Conservation (phyloP, 2,888 invertebrate species). For the Eupeodes latifasciatus region DNA sequence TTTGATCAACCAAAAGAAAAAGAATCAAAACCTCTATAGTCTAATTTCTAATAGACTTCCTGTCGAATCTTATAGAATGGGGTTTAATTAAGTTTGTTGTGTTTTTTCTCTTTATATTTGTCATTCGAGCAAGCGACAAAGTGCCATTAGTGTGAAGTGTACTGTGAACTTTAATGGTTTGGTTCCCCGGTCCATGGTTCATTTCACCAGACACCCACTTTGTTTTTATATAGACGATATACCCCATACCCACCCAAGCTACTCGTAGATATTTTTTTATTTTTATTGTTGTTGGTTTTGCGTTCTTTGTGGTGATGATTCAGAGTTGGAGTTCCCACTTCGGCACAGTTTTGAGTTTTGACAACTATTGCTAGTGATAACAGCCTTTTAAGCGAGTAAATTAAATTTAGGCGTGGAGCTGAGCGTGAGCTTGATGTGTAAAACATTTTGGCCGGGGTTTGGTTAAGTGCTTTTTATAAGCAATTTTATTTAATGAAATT, state of each 20-base stretch:
- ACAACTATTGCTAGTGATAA: slow-evolving; percentile 38
- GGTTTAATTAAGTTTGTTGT: slow-evolving; percentile 29
- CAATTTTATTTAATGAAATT: neutral
- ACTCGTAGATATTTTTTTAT: neutral
- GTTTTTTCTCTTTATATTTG: neutral
- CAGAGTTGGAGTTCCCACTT: neutral
- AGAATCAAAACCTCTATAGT: slow-evolving; percentile 6
- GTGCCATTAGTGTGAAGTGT: slow-evolving; percentile 42
- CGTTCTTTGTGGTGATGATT: neutral
- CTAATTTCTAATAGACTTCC: slow-evolving; percentile 38
- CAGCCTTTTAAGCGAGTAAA: slow-evolving; percentile 29
- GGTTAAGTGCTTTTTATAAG: slow-evolving; percentile 16
- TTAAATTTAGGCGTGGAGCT: slow-evolving; percentile 14
- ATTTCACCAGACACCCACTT: slow-evolving; percentile 32
- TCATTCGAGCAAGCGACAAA: slow-evolving; percentile 32
- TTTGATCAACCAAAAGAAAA: slow-evolving; percentile 1
- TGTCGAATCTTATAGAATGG: slow-evolving; percentile 9
- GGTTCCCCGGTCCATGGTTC: slow-evolving; percentile 13
- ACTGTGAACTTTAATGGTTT: slow-evolving; percentile 34
- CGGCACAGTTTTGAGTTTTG: neutral
- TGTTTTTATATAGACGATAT: neutral
- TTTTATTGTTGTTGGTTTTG: neutral
- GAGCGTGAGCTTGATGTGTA: slow-evolving; percentile 3
- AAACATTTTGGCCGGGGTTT: neutral
- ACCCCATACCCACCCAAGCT: no score